phyloP scores from a whole-genome alignment of 2,797 vertebrate genomes.

The Scolopax rusticola region DNA sequence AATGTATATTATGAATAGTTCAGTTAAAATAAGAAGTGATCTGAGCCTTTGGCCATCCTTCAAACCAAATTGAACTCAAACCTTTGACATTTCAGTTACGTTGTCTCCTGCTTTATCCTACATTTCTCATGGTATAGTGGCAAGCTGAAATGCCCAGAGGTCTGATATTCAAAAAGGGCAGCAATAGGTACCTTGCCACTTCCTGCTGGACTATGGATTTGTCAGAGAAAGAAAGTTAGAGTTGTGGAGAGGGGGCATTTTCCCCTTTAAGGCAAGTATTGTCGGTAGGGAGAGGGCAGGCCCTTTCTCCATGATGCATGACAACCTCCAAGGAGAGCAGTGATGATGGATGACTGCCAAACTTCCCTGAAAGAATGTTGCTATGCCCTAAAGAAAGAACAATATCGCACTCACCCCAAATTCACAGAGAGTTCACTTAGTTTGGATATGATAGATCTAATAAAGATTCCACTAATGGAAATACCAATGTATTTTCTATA shows the following conservation, averaged over 20 bases:
- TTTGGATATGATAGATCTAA: not conserved
- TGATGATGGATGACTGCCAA: slow-evolving; percentile 60
- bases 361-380: slow-evolving; percentile 7
- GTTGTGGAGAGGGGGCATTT: not conserved
- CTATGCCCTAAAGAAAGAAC: slow-evolving; percentile 41
- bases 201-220: slow-evolving; percentile 38
- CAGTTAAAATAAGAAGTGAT: slow-evolving; percentile 59
- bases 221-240: slow-evolving; percentile 6
- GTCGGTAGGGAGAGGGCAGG: slow-evolving; percentile 36
- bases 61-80: slow-evolving; percentile 66
- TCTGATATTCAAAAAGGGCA: slow-evolving; percentile 62
- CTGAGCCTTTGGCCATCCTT: slow-evolving; percentile 66
- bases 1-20: not conserved
- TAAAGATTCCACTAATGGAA: slow-evolving; percentile 1
- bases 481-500: not conserved
- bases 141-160: slow-evolving; percentile 46
- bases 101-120: slow-evolving; percentile 48
- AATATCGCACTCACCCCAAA: not conserved
- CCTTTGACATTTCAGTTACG: slow-evolving; percentile 67
- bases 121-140: slow-evolving; percentile 44
- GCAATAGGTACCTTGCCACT: slow-evolving; percentile 47
- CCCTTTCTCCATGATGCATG: slow-evolving; percentile 38
- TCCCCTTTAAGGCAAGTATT: slow-evolving; percentile 28
- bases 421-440: slow-evolving; percentile 2
- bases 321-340: slow-evolving; percentile 31